Percentiles rank a stretch among this genome's conserved stretches.
Evolutionary conservation across 1,140 invertebrate genomes (phyloP).

Genomic region (Stratiolaelaps scimitus): DNA sequence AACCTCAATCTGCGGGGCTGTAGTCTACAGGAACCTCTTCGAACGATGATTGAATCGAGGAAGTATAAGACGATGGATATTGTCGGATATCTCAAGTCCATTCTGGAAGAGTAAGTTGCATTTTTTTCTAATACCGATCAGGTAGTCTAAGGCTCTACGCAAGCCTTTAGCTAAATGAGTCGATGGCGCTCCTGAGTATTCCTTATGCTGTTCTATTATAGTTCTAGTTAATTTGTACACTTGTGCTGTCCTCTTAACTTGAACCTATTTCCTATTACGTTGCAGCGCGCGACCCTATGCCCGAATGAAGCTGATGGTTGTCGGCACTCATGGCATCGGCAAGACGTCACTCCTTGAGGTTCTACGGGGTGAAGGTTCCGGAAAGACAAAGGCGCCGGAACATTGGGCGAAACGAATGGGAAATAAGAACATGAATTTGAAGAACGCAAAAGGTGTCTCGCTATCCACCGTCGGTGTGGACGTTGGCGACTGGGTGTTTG

Average conservation of each 20-base stretch:
- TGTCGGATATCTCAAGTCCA: slow-evolving; percentile 75
- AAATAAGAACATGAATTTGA: slow-evolving; percentile 62
- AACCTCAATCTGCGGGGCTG: slow-evolving; percentile 86
- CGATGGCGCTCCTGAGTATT: no score
- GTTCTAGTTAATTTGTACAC: slow-evolving; percentile 8
- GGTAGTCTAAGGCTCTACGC: not conserved
- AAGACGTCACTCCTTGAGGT: slow-evolving; percentile 85
- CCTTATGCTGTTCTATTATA: not conserved
- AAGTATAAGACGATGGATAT: slow-evolving; percentile 94
- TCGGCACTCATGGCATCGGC: slow-evolving; percentile 81
- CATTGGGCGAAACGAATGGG: slow-evolving; percentile 91
- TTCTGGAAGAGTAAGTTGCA: slow-evolving; percentile 47
- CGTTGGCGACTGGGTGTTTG: slow-evolving; percentile 85
- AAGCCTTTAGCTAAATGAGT: no score
- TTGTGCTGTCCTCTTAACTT: slow-evolving; percentile 17
- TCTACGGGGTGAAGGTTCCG: slow-evolving; percentile 67
- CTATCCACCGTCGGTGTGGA: slow-evolving; percentile 94
- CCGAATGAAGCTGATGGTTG: slow-evolving; percentile 93
- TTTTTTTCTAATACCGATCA: slow-evolving; percentile 21
- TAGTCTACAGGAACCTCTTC: slow-evolving; percentile 69
- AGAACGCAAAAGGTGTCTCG: slow-evolving; percentile 59
- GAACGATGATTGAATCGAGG: slow-evolving; percentile 79
- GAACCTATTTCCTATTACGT: slow-evolving; percentile 45
- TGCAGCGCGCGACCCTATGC: slow-evolving; percentile 87
- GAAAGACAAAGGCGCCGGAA: slow-evolving; percentile 59